These are phyloP conservation scores for Otus scops DNA, from an alignment of 2,797 vertebrate species.

Conservation along the genomic window DNA sequence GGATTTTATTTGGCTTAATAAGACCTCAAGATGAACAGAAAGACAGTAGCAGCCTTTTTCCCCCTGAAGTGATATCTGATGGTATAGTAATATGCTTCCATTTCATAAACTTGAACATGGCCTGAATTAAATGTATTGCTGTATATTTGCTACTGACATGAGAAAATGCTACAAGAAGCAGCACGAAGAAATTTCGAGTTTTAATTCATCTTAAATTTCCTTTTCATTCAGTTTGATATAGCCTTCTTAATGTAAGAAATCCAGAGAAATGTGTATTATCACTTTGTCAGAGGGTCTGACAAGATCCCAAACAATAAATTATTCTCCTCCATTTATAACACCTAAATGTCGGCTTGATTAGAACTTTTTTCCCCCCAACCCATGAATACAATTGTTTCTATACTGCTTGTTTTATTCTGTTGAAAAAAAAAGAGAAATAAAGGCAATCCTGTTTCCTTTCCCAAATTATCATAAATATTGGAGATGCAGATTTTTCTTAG, in stretches of 20 bases:
- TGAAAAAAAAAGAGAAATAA: slow-evolving; percentile 73
- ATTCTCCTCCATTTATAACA: slow-evolving; percentile 65
- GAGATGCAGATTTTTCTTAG: slow-evolving; percentile 84
- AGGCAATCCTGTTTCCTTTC: slow-evolving; percentile 76
- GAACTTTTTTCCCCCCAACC: slow-evolving; percentile 67
- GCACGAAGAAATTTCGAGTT: slow-evolving; percentile 8
- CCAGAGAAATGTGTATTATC: slow-evolving; percentile 41
- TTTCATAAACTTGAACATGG: slow-evolving; percentile 28
- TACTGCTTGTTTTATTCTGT: slow-evolving; percentile 68
- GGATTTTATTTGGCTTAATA: slow-evolving; percentile 58
- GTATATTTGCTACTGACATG: not conserved
- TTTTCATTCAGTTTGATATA: slow-evolving; percentile 9
- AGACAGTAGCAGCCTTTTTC: slow-evolving; percentile 45
- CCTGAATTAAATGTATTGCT: slow-evolving; percentile 34
- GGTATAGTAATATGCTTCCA: slow-evolving; percentile 6
- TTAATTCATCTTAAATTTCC: slow-evolving; percentile 20
- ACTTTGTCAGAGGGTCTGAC: slow-evolving; percentile 68
- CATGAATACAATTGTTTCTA: slow-evolving; percentile 64
- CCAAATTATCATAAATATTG: slow-evolving; percentile 86
- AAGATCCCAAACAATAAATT: slow-evolving; percentile 66
- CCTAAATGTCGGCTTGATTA: slow-evolving; percentile 70
- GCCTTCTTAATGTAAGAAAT: slow-evolving; percentile 29
- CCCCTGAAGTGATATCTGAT: slow-evolving; percentile 37
- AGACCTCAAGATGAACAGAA: slow-evolving; percentile 20
- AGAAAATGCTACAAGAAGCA: not conserved